A percentile compares a stretch with the other conserved stretches of the same genome.
These are phyloP conservation scores for Scomberomorus guttatus DNA, from an alignment of 2,797 vertebrate genomes.

Conservation along the genomic window DNA sequence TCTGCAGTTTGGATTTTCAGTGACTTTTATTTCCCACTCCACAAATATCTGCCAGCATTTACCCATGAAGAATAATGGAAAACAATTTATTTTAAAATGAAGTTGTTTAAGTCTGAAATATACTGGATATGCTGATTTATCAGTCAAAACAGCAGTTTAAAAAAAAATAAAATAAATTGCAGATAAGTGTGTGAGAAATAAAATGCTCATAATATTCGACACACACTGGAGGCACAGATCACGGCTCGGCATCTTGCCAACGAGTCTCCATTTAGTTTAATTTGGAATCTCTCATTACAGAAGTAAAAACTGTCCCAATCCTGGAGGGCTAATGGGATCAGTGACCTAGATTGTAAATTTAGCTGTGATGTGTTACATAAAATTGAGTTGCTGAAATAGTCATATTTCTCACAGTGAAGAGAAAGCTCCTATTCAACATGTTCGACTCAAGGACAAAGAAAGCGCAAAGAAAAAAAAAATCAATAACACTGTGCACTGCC, in stretches of 20 bases:
- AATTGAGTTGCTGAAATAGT: conserved; percentile 71
- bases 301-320: conserved; percentile 65
- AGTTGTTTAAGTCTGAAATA: conserved; percentile 1
- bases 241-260: conserved; percentile 54
- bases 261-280: conserved; percentile 60
- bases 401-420: conserved; percentile 52
- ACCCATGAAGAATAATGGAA: background rate
- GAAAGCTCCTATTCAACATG: conserved; percentile 33
- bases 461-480: conserved; percentile 42
- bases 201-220: conserved; percentile 55
- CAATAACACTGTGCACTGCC: conserved; percentile 33
- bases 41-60: conserved; percentile 4
- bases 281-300: conserved; percentile 75
- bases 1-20: conserved; percentile 23
- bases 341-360: conserved; percentile 79
- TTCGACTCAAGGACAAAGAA: conserved; percentile 70
- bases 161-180: background rate
- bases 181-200: conserved; percentile 24
- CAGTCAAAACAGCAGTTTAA: conserved; percentile 47
- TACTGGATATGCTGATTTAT: conserved; percentile 21
- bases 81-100: background rate
- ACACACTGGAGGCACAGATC: conserved; percentile 45
- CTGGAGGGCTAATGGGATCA: conserved; percentile 77
- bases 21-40: conserved; percentile 4
- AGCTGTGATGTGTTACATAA: conserved; percentile 65